Base-by-base conservation (phyloP, 1,140 invertebrate genomes). In the Nasonia vitripennis region DNA sequence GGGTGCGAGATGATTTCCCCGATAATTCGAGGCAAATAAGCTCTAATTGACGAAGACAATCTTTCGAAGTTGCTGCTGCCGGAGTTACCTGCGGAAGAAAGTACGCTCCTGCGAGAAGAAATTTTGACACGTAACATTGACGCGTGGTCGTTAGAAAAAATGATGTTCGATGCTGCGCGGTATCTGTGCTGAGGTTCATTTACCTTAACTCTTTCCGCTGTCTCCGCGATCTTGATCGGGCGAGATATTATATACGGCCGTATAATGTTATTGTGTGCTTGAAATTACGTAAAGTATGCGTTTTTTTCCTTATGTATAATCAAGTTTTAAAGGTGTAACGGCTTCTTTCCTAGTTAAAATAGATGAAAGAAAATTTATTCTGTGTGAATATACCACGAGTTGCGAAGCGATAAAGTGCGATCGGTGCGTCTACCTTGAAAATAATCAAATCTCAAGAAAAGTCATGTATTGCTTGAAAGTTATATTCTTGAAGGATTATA, bases 21-120 rank as follows among this genome's bases (percentile, higher is more conserved):
- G 79, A 81, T 81, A 81, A 81, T 81, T 81, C 23, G 79, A 70
- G 79, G 12, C 79, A 81, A 81, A 81, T 81, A 17, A 71, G 79
- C 55, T 81, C 79, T 81, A 81, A 81, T 81, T 81, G 79, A 71
- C 41, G 48, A 20, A 80, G 78, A 70, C 4, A 27, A 79, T 80
- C 51, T 78, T 55, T 45, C 31, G 78, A 75, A 34, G 73, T 14
- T 2, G 37, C 73, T 75, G 11, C 78, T 41, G n/a, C 2, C 9
- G n/a, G 9, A 20, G 14, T n/a, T 51, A n/a, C 12, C 48, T 37
- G 6, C 62, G 23, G 31, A 41, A 70, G 34, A 70, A 70, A 80
- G 78, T n/a, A 34, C 14, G 34, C 27, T 3, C 27, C 27, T 27
- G 27, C 68, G 11, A 23, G 23, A 79, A 80, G 78, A 80, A 80